A percentile compares a stretch with the other conserved stretches of the same genome.
Conservation (phyloP, 2,888 invertebrate genomes). For the Cryptophagus acutangulus region DNA sequence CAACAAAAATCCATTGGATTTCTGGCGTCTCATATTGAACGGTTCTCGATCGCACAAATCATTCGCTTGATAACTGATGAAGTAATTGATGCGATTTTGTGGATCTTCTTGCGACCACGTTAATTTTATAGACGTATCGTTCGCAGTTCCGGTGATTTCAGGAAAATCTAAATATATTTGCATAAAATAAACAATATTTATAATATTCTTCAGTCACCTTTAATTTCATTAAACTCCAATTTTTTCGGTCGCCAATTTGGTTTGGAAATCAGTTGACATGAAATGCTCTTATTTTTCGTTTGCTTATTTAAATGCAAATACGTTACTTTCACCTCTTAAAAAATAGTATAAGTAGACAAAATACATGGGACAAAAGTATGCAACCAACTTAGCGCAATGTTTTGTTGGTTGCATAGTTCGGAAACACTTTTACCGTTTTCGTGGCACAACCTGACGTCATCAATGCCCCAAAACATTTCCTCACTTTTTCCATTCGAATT, state of each 20-base stretch:
- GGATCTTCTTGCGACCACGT: conserved; percentile 34
- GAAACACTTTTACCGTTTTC: conserved; percentile 42
- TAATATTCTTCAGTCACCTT: conserved; percentile 26
- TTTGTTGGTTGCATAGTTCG: conserved; percentile 42
- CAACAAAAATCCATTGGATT: conserved; percentile 39
- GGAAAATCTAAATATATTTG: conserved; percentile 31
- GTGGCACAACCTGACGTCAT: conserved; percentile 40
- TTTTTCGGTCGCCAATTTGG: conserved; percentile 36
- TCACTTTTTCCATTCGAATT: conserved; percentile 11
- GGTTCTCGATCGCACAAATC: conserved; percentile 32
- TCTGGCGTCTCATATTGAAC: conserved; percentile 29
- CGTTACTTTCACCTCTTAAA: conserved; percentile 36
- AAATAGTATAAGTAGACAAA: not conserved
- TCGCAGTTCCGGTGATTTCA: conserved; percentile 20
- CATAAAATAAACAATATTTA: conserved; percentile 6
- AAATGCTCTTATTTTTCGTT: conserved; percentile 18
- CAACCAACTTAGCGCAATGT: conserved; percentile 42
- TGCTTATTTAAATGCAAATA: conserved; percentile 27
- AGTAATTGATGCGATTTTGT: conserved; percentile 32
- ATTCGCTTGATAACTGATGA: conserved; percentile 34
- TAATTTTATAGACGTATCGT: conserved; percentile 31
- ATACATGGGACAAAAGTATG: conserved; percentile 1
- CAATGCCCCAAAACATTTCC: conserved; percentile 41
- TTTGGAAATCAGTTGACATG: conserved; percentile 34
- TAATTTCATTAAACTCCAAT: conserved; percentile 27